Base-by-base conservation (phyloP, 2,888 invertebrate genomes). In the Crossocerus cetratus region DNA sequence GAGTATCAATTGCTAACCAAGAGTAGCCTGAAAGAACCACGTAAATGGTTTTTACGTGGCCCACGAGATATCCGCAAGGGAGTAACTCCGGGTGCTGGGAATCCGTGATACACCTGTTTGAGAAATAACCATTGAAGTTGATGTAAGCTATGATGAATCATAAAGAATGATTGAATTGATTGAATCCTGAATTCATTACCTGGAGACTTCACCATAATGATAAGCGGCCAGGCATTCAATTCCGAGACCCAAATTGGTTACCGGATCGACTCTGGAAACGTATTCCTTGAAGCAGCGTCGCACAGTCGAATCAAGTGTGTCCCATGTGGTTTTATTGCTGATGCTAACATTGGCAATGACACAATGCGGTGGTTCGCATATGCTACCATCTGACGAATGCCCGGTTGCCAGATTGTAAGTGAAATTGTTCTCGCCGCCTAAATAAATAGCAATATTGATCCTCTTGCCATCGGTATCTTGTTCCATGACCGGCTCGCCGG, bases 231-330 rank as follows among this genome's bases (percentile, higher is more conserved):
- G 96, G 23, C 98, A 97, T 87, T 99, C 98, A 13, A 91, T 91
- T 74, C 93, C 92, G 3, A 95, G 90, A 20, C 90, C 94, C 59
- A 88, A 72, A 78, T 86, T 88, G 57, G 97, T 96, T 16, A 96
- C 96, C 0, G 98, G 97, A 91, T 99, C 99, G 83, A 99, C 95
- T 85, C 97, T 93, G 56, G 96, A 94, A 65, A 98, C 93, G 91
- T 98, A 98, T 86, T 99, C 98, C 90, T 98, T 98, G 90, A 99
- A 98, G 64, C 97, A 95, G 90, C 97, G 95, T 84, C 96, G 93
- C 76, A 98, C 96, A 83, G 96, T 95, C 84, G 96, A 96, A 91
- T 99, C 98, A 86, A 99, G 92, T 87, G 96, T 95, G 89, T 97
- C 97, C 99, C 99, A 99, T 70, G 96, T 96, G 0, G 97, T 98